Conservation (phyloP, 1,140 invertebrate genomes). For the Steinernema feltiae region DNA sequence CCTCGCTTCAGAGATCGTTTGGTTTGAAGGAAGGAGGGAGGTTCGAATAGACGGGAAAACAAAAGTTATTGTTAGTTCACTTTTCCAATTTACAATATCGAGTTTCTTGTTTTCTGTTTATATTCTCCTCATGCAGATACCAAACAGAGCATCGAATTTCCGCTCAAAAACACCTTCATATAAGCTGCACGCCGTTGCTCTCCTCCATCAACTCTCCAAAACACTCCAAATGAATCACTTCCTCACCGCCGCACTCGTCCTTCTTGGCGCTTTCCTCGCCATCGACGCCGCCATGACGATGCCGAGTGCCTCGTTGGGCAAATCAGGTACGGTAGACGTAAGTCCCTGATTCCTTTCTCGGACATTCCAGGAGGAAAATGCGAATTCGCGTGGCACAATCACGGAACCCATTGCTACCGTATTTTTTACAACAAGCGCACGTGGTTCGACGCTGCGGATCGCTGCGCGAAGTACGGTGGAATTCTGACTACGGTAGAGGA, state of each 20-base stretch:
- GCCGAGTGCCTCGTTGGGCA: neutral
- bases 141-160: neutral
- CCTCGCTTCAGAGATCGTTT: too few species aligned
- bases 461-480: neutral
- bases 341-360: neutral
- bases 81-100: too few species aligned
- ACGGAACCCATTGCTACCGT: constrained; percentile 3
- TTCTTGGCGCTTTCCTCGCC: neutral
- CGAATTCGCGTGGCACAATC: neutral
- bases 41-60: too few species aligned
- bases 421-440: neutral
- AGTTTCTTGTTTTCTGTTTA: neutral
- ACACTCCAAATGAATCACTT: neutral
- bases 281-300: neutral
- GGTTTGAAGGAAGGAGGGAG: too few species aligned
- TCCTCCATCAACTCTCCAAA: neutral
- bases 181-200: neutral
- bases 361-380: neutral
- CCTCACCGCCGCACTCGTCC: neutral
- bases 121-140: neutral
- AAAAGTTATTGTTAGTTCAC: too few species aligned
- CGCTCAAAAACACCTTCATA: neutral
- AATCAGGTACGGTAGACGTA: neutral
- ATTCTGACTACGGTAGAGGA: neutral
- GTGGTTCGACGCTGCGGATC: neutral